Percentiles rank a stretch among this genome's conserved stretches.
Conservation (phyloP, 2,888 invertebrate genomes). For the Aplocera efformata region DNA sequence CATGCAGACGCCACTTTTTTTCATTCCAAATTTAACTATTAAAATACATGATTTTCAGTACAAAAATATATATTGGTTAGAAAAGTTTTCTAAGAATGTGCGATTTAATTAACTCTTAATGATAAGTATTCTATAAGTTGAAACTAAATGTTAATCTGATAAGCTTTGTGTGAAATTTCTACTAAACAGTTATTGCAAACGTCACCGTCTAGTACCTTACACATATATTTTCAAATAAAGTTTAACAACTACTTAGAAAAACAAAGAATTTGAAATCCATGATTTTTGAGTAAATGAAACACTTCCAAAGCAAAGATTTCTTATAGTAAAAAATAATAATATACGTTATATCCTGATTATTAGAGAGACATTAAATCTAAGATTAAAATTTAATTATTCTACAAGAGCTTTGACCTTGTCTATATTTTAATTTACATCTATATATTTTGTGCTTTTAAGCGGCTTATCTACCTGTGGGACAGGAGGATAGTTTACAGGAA, state of each 20-base stretch:
- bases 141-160: background rate
- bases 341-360: background rate
- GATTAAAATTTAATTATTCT: conserved; percentile 1
- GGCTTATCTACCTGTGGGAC: conserved; percentile 19
- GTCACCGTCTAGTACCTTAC: no score
- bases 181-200: conserved; percentile 13
- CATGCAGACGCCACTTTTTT: conserved; percentile 4
- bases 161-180: conserved; percentile 5
- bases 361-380: conserved; percentile 1
- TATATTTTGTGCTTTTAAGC: conserved; percentile 28
- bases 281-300: no score
- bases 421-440: conserved; percentile 14
- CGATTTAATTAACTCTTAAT: background rate
- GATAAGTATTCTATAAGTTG: background rate
- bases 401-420: conserved; percentile 21
- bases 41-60: conserved; percentile 7
- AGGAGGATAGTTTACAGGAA: conserved; percentile 8
- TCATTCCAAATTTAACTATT: conserved; percentile 1
- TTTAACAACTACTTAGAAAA: no score
- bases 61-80: conserved; percentile 5
- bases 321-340: no score
- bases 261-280: background rate
- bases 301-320: no score
- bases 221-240: no score
- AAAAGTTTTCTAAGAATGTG: conserved; percentile 2